A percentile compares a stretch with the other conserved stretches of the same genome.
phyloP scores from a whole-genome alignment of 2,113 vertebrate species.

The Tauraco erythrolophus region DNA sequence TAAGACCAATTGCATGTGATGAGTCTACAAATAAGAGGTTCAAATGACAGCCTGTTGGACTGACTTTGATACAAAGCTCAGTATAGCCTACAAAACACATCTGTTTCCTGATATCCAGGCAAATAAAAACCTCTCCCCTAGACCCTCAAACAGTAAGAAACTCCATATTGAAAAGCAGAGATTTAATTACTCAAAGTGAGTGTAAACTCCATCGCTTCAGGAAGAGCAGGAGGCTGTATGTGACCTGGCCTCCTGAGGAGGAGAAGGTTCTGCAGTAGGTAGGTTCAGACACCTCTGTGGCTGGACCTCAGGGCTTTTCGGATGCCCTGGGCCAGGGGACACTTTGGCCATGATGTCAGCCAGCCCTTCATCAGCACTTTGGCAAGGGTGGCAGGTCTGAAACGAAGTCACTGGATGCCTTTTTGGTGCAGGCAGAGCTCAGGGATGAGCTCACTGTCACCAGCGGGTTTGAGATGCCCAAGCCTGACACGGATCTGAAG shows the following conservation, averaged over 20 bases:
- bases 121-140: background rate
- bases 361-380: background rate
- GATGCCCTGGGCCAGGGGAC: background rate
- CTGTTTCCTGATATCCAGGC: background rate
- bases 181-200: background rate
- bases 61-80: background rate
- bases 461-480: background rate
- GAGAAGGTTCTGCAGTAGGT: background rate
- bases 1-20: background rate
- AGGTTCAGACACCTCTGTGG: background rate
- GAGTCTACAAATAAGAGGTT: background rate
- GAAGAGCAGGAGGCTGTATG: background rate
- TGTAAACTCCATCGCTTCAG: background rate
- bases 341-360: background rate
- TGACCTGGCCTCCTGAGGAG: background rate
- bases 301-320: background rate
- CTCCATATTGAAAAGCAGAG: background rate
- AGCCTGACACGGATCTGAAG: background rate
- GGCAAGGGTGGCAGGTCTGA: background rate
- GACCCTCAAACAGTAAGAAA: background rate
- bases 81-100: background rate
- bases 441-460: rapidly evolving
- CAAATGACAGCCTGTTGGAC: background rate
- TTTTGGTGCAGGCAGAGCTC: background rate
- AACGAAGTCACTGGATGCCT: background rate